A percentile compares a stretch with the other conserved stretches of the same genome.
Evolutionary conservation across 2,797 vertebrate species (phyloP).

Genomic region (Scolopax rusticola): DNA sequence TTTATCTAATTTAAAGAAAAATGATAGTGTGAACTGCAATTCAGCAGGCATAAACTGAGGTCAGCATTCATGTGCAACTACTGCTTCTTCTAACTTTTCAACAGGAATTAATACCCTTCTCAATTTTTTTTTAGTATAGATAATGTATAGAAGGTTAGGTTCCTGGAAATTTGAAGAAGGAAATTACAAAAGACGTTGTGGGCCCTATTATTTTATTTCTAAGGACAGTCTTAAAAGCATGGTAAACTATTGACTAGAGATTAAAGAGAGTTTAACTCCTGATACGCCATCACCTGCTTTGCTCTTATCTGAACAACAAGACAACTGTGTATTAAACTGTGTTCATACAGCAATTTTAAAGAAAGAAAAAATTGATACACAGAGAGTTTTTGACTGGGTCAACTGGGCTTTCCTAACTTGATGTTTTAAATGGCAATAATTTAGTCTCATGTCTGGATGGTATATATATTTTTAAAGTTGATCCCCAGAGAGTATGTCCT

Average conservation of each 20-base stretch:
- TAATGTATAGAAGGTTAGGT: background rate
- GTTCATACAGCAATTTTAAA: background rate
- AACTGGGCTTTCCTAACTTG: background rate
- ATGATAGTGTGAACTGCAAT: background rate
- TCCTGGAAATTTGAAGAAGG: background rate
- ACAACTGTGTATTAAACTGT: background rate
- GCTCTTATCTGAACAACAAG: background rate
- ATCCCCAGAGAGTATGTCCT: background rate
- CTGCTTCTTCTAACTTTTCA: background rate
- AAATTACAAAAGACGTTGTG: background rate
- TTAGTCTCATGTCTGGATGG: background rate
- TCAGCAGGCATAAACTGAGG: background rate
- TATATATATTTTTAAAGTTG: background rate
- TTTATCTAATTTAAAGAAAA: slow-evolving; percentile 7
- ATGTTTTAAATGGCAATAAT: background rate
- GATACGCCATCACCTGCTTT: background rate
- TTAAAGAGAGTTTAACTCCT: background rate
- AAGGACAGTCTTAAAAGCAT: background rate
- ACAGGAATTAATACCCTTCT: background rate
- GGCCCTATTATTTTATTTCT: background rate
- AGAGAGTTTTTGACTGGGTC: background rate
- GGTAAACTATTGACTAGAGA: background rate
- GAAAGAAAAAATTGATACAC: background rate
- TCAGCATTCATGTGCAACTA: background rate
- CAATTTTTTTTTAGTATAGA: background rate